Percentiles rank a stretch among this genome's conserved stretches.
Evolutionary conservation across 92 coral and sea anemone genomes (phyloP).

Genomic region (Isaurus tuberculatus): DNA sequence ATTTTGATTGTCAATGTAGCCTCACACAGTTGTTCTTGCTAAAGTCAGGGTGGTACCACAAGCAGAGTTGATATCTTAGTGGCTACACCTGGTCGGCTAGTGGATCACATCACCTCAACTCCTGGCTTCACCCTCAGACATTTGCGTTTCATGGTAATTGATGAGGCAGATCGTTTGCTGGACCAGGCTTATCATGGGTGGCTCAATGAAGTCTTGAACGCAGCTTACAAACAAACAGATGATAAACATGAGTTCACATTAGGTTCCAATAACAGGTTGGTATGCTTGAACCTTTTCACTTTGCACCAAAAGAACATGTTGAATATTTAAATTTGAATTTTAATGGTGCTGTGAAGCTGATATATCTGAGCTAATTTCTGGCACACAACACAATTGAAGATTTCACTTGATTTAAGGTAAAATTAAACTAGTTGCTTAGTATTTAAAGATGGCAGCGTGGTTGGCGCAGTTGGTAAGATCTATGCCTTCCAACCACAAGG

Average conservation of each 20-base stretch:
- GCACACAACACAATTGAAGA: too few relatives aligned
- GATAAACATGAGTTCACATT: neutral
- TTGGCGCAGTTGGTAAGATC: too few relatives aligned
- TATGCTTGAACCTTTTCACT: neutral
- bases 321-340: too few relatives aligned
- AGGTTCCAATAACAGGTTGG: neutral
- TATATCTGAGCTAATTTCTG: too few relatives aligned
- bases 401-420: too few relatives aligned
- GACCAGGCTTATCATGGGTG: slow-evolving; percentile 94
- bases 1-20: neutral
- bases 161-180: slow-evolving; percentile 93
- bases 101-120: slow-evolving; percentile 88
- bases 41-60: slow-evolving; percentile 75
- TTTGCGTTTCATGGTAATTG: slow-evolving; percentile 90
- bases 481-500: too few relatives aligned
- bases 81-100: slow-evolving; percentile 95
- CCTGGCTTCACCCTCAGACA: slow-evolving; percentile 84
- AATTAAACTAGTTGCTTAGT: too few relatives aligned
- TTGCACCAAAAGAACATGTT: neutral
- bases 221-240: slow-evolving; percentile 55
- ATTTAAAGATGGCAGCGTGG: too few relatives aligned
- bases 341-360: too few relatives aligned
- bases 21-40: neutral
- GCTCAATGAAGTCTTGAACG: slow-evolving; percentile 81
- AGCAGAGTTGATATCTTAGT: slow-evolving; percentile 86